These are phyloP conservation scores for Rhinogobio ventralis DNA, from an alignment of 2,797 vertebrate species.

Conservation along the genomic window DNA sequence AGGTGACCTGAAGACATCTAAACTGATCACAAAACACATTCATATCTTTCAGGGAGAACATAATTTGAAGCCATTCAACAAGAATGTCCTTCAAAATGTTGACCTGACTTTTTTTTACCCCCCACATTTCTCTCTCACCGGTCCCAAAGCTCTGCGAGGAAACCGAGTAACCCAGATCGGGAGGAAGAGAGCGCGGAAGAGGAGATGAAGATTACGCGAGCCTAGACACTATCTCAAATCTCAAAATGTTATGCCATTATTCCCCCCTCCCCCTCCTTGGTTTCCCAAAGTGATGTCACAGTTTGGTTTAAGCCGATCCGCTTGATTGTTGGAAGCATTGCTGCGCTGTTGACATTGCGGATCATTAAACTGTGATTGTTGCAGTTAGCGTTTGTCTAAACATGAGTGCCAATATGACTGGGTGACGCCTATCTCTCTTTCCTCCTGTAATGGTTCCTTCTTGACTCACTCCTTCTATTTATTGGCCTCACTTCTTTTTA, in stretches of 20 bases:
- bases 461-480: slow-evolving; percentile 16
- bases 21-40: slow-evolving; percentile 21
- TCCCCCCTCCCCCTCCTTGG: slow-evolving; percentile 1
- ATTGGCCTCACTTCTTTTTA: background rate
- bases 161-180: slow-evolving; percentile 85
- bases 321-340: slow-evolving; percentile 71
- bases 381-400: slow-evolving; percentile 75
- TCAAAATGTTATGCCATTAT: slow-evolving; percentile 53
- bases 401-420: slow-evolving; percentile 66
- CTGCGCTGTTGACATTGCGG: slow-evolving; percentile 70
- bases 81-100: slow-evolving; percentile 83
- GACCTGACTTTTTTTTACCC: slow-evolving; percentile 67
- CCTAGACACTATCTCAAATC: slow-evolving; percentile 46
- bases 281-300: slow-evolving; percentile 66
- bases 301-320: slow-evolving; percentile 66
- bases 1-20: slow-evolving; percentile 13
- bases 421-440: slow-evolving; percentile 27
- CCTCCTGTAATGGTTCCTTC: slow-evolving; percentile 2
- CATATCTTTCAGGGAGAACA: slow-evolving; percentile 43
- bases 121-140: slow-evolving; percentile 50
- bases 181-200: slow-evolving; percentile 33
- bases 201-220: slow-evolving; percentile 49
- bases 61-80: slow-evolving; percentile 77
- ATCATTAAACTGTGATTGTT: slow-evolving; percentile 76
- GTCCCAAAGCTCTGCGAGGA: slow-evolving; percentile 80